Evolutionary conservation across 2,113 vertebrate species (phyloP), one percentile per base, ranked within the genome.

Genomic region (Callocephalon fimbriatum): DNA sequence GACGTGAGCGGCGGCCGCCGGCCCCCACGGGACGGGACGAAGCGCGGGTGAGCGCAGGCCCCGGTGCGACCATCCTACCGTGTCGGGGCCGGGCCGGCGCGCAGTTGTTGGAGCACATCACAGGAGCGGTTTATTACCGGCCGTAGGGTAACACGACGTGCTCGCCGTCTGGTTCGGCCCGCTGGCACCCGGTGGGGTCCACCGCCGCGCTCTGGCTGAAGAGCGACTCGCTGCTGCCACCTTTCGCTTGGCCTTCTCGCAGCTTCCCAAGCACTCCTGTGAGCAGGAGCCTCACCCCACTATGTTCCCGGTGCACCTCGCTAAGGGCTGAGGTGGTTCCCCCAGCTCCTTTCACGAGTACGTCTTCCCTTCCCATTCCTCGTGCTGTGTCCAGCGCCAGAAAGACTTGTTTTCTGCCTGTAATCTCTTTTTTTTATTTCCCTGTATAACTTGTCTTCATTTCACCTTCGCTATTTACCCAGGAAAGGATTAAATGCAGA

Each of bases 151-250:
- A 56, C 12, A 13, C 11, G 19, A 56, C 18, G 5, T 32, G 53
- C 31, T 5, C 31, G 31, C 31, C 19, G 31, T 21, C 53, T 31
- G 20, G 31, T 14, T 22, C 20, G 19, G 32, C 54, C 54, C 20
- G 32, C 20, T 3, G 20, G 12, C 12, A n/a, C 54, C 20, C 2
- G 8, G 20, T 20, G 12, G n/a, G 20, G 5, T 22, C 32, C 20
- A 9, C 32, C 20, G 19, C 71, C 22, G 45, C 44, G 9, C n/a
- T 25, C 25, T 38, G 26, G 71, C 37, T 74, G 71, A 83, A 76
- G 78, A 71, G 88, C 53, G 93, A 98, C 98, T 98, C 97, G 94
- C 97, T 98, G 96, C 98, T 98, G 98, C 98, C 98, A 98, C 96
- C 98, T 98, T 81, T 98, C 97, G 98, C 98, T 38, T 59, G 87